phyloP scores from a whole-genome alignment of 1,140 invertebrate genomes.

The Caenorhabditis latens region DNA sequence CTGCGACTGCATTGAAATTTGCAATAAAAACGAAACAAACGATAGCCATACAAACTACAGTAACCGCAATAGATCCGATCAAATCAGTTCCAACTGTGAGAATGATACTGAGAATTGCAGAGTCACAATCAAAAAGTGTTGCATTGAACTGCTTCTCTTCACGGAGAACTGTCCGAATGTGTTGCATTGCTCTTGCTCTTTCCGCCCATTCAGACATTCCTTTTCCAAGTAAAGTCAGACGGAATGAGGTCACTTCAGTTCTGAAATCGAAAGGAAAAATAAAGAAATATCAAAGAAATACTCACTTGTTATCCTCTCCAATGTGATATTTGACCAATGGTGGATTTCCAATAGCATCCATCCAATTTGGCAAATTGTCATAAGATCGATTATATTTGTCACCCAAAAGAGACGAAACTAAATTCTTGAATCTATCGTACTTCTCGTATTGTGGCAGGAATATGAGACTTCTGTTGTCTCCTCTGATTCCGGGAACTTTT shows the following conservation, averaged over 20 bases:
- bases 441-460: slow-evolving; percentile 72
- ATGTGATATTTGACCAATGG: slow-evolving; percentile 66
- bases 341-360: slow-evolving; percentile 72
- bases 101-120: slow-evolving; percentile 72
- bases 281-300: neutral
- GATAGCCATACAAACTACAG: slow-evolving; percentile 76
- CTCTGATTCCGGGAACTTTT: slow-evolving; percentile 72
- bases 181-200: slow-evolving; percentile 71
- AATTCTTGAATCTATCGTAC: slow-evolving; percentile 66
- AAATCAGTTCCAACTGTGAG: slow-evolving; percentile 76
- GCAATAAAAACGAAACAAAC: slow-evolving; percentile 76
- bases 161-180: slow-evolving; percentile 68
- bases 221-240: slow-evolving; percentile 71
- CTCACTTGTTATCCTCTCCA: slow-evolving; percentile 43
- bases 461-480: slow-evolving; percentile 72
- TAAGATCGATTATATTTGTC: slow-evolving; percentile 64
- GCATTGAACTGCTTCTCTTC: slow-evolving; percentile 70
- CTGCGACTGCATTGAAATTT: slow-evolving; percentile 70
- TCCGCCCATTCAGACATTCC: slow-evolving; percentile 76
- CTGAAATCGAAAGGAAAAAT: neutral
- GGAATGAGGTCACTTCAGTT: slow-evolving; percentile 68
- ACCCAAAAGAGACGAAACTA: slow-evolving; percentile 57
- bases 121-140: slow-evolving; percentile 72
- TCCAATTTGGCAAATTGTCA: slow-evolving; percentile 71
- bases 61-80: slow-evolving; percentile 77